Base-by-base conservation (phyloP, 2,113 vertebrate genomes). In the Kryptolebias marmoratus region DNA sequence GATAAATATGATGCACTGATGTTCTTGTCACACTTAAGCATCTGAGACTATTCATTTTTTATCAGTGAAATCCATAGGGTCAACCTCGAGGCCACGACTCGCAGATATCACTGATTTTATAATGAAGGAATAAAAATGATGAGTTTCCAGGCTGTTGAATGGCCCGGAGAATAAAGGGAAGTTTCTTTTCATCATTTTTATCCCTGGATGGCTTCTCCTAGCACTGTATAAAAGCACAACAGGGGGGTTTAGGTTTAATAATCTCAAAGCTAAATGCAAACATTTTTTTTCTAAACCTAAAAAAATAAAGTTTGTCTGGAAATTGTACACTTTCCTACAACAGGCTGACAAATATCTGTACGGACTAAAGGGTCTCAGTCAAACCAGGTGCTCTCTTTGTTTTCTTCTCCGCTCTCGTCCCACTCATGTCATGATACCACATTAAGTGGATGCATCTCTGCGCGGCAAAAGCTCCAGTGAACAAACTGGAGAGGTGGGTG, bases 61-160 rank as follows among this genome's bases (percentile, higher is more conserved):
- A 84, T 80, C 83, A 64, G 55, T 76, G 65, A 83, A 84, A 88
- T 89, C 86, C 77, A 86, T 85, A 66, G 75, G 83, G 84, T 80
- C 88, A 85, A 70, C 11, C 32, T 42, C 4, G 53, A 71, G 79
- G 82, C 63, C 78, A 2, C 15, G 62, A 68, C 80, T 75, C 59
- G 28, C 62, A 67, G 71, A 86, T 78, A 76, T 55, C 65, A 45
- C 81, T 50, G 79, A 77, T 81, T 81, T 88, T 84, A 77, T 87
- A 83, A 89, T 80, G 87, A 72, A 72, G 84, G 32, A 80, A 90
- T 90, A 87, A 90, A 92, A 88, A 80, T 80, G 84, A 89, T 83
- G 80, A 81, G 79, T 86, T 85, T 80, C 75, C 62, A 75, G 75
- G 64, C 80, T 66, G 71, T 62, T 77, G 73, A 75, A 60, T 67